A percentile compares a stretch with the other conserved stretches of the same genome.
Conservation (phyloP, 2,113 vertebrate genomes). For the Haplochromis burtoni region DNA sequence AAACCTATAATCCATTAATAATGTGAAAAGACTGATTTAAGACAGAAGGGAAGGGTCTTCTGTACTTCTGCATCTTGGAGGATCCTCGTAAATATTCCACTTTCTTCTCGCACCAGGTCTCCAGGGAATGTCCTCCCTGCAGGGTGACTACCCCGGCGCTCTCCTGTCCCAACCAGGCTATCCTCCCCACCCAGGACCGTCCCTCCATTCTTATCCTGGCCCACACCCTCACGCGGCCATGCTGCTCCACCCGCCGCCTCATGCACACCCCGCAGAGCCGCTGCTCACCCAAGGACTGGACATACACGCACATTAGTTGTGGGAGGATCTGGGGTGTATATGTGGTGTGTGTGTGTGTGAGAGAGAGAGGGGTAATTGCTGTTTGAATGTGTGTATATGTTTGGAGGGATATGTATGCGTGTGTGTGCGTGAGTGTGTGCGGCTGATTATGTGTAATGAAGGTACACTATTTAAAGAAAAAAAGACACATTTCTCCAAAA, state of each 20-base stretch:
- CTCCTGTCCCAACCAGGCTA: constrained; percentile 71
- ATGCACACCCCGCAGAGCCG: constrained; percentile 69
- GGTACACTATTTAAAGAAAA: constrained; percentile 52
- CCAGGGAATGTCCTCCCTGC: constrained; percentile 72
- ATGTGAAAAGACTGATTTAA: neutral
- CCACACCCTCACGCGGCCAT: constrained; percentile 70
- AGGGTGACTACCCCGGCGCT: constrained; percentile 67
- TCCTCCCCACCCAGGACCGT: constrained; percentile 64
- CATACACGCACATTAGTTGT: constrained; percentile 75
- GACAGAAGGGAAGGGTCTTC: neutral
- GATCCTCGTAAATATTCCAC: neutral
- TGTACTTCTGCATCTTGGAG: neutral
- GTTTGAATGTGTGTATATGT: no score
- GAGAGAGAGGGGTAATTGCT: neutral
- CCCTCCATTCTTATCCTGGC: constrained; percentile 70
- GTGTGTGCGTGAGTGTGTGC: neutral
- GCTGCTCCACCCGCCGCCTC: constrained; percentile 72
- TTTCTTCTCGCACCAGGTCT: constrained; percentile 58
- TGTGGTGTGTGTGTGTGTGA: neutral
- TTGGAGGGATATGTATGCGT: no score
- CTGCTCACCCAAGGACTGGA: constrained; percentile 73
- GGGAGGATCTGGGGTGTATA: neutral
- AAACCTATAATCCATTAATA: neutral
- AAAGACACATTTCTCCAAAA: constrained; percentile 38
- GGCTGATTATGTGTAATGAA: constrained; percentile 22